Base-by-base conservation (phyloP, 2,888 invertebrate genomes). In the Perdita meconis region DNA sequence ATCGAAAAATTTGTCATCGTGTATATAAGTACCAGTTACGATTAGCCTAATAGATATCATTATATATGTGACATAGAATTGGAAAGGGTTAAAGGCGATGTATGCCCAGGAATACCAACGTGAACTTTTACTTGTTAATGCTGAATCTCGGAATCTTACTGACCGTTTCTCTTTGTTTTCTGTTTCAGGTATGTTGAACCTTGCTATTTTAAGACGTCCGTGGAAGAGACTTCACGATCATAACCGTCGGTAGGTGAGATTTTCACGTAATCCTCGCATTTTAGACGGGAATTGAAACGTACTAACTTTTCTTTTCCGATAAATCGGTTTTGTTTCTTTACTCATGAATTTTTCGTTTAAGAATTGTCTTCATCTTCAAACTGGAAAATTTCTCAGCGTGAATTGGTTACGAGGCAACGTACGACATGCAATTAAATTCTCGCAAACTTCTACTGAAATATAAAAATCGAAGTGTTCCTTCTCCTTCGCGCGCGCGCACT, bases 111-210 rank as follows among this genome's bases (percentile, higher is more conserved):
- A 6, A 30, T 30, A 30, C 30, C 30, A 4, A 16, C 40, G 12
- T 47, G 2, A 0, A 10, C 26, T 51, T 22, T n/a, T 26, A n/a
- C 16, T 51, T 13, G 26, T 26, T 51, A 51, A 51, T 30, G 2
- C 6, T 30, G n/a, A 40, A 6, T 34, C 1, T 44, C n/a, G 8
- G 3, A 34, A 10, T 38, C 13, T 16, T 8, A 10, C 38, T 61
- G 60, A 66, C 56, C 8, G 0, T 2, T 4, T 55, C 6, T 34
- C 59, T 12, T 26, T 51, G n/a, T 63, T 56, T 44, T 69, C 47
- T 75, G 71, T 72, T 79, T 55, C 81, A 81, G 81, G 81, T 81
- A 80, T 26, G 77, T 22, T 50, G 50, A 51, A 57, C 42, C 30
- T n/a, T 19, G 34, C 12, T 8, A 3, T 36, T 34, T 26, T 36